These are phyloP conservation scores for Laupala kohalensis DNA, from an alignment of 1,140 invertebrate genomes.

Conservation along the genomic window DNA sequence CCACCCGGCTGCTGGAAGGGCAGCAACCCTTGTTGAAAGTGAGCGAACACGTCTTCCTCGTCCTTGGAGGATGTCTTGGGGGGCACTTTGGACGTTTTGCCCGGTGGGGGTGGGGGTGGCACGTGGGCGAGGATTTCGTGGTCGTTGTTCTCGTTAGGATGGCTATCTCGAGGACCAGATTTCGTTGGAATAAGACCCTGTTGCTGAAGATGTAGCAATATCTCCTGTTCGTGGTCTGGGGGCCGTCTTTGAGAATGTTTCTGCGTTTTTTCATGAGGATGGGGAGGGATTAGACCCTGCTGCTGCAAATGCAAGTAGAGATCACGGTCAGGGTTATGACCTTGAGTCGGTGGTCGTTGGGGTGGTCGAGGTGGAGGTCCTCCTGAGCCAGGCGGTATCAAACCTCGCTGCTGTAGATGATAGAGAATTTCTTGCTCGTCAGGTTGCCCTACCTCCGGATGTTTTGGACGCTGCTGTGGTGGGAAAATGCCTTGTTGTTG, in stretches of 20 bases:
- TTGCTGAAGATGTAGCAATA: background rate
- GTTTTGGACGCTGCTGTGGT: background rate
- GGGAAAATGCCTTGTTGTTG: background rate
- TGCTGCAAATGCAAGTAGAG: background rate
- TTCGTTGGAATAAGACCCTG: no score
- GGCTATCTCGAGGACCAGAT: no score
- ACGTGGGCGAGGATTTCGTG: background rate
- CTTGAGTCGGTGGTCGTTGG: background rate
- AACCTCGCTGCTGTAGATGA: slow-evolving; percentile 4
- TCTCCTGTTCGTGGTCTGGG: no score
- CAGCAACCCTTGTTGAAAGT: background rate
- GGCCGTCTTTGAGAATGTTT: no score
- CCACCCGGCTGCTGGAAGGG: background rate
- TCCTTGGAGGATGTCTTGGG: background rate
- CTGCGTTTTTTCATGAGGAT: background rate
- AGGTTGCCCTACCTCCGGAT: background rate
- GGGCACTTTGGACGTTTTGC: background rate
- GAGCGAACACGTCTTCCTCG: background rate
- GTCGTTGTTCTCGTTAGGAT: no score
- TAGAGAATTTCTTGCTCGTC: slow-evolving; percentile 1
- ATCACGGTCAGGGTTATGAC: background rate
- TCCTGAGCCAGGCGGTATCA: background rate
- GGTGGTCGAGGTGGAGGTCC: no score
- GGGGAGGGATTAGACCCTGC: background rate
- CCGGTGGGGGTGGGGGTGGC: no score